Evolutionary conservation across 2,888 invertebrate genomes (phyloP).

Genomic region (Trichogramma dendrolimi): DNA sequence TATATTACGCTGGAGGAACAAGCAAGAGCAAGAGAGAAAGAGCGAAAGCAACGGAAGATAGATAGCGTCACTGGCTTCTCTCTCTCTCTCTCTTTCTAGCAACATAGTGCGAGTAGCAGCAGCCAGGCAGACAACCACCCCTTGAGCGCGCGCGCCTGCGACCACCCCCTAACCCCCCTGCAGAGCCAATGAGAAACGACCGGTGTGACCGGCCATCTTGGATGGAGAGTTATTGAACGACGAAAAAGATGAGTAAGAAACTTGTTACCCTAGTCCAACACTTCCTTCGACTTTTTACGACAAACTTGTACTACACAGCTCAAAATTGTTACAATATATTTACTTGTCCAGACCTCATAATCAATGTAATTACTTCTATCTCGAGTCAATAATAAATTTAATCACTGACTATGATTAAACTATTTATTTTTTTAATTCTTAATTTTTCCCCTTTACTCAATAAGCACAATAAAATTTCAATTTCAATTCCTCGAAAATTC

Average conservation of each 20-base stretch:
- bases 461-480: too few relatives aligned
- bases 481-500: too few relatives aligned
- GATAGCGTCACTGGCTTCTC: conserved; percentile 52
- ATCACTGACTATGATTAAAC: too few relatives aligned
- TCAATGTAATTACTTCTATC: too few relatives aligned
- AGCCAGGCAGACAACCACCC: conserved; percentile 1
- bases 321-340: too few relatives aligned
- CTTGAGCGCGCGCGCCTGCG: conserved; percentile 40
- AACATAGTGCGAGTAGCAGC: too few relatives aligned
- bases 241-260: conserved; percentile 55
- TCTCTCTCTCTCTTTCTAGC: conserved; percentile 1
- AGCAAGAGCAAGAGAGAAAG: conserved; percentile 29
- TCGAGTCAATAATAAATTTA: too few relatives aligned
- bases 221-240: conserved; percentile 55
- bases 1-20: conserved; percentile 48
- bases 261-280: conserved; percentile 42
- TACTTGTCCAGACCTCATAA: too few relatives aligned
- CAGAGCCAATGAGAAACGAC: conserved; percentile 53
- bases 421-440: too few relatives aligned
- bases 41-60: conserved; percentile 53
- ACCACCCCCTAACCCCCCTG: conserved; percentile 50
- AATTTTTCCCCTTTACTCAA: too few relatives aligned
- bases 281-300: too few relatives aligned
- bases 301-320: too few relatives aligned
- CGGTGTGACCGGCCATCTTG: conserved; percentile 52